These are phyloP conservation scores for Rhombomys opimus DNA, from an alignment of 2,113 vertebrate genomes.

Conservation along the genomic window DNA sequence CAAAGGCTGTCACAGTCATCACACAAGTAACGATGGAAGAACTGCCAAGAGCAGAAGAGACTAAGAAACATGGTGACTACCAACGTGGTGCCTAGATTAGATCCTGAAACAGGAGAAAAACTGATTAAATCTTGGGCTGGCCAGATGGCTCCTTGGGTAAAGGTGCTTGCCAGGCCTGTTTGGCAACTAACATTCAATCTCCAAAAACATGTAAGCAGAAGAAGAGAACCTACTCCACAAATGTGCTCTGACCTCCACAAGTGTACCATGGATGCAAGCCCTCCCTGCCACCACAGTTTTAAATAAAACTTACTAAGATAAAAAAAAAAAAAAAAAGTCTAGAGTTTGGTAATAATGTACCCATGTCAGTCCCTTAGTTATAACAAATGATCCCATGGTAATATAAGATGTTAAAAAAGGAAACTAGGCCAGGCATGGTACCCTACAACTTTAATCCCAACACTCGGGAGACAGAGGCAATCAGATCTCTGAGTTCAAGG, in stretches of 20 bases:
- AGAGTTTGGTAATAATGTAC: background rate
- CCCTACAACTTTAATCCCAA: background rate
- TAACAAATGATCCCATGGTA: background rate
- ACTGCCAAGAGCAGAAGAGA: background rate
- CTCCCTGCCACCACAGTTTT: background rate
- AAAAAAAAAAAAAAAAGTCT: background rate
- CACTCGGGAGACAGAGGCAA: background rate
- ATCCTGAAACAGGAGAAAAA: background rate
- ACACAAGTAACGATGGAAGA: background rate
- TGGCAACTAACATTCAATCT: background rate
- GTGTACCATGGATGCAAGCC: background rate
- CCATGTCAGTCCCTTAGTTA: background rate
- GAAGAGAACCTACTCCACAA: background rate
- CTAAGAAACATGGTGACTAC: background rate
- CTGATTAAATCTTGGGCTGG: background rate
- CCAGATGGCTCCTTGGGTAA: background rate
- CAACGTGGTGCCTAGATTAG: background rate
- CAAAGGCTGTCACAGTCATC: background rate
- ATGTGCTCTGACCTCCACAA: background rate
- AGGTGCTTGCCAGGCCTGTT: background rate
- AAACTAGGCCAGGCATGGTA: background rate
- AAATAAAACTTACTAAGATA: background rate
- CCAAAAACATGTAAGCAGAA: background rate
- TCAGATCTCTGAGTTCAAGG: background rate
- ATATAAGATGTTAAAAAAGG: background rate